Evolutionary conservation across 1,140 invertebrate species (phyloP).

Genomic region (Rhopalosiphum maidis): DNA sequence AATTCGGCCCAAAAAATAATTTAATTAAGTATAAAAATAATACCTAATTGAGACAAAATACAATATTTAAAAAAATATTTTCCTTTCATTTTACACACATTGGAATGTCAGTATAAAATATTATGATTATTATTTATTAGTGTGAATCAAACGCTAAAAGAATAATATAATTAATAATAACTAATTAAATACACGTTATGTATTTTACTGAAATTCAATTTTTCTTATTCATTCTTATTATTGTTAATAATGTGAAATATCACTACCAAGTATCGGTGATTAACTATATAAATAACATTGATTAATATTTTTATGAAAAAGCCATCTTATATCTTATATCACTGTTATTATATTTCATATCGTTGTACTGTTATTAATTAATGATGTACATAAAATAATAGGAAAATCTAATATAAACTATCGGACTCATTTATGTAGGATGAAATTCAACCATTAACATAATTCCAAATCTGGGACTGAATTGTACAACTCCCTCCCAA

Average conservation of each 20-base stretch:
- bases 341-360: neutral
- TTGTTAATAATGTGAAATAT: neutral
- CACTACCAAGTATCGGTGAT: neutral
- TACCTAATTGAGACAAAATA: neutral
- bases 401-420: neutral
- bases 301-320: neutral
- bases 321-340: neutral
- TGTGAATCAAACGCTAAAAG: neutral
- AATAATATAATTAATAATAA: no score
- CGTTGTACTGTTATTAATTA: neutral
- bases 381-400: neutral
- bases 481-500: neutral
- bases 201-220: neutral
- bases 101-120: neutral
- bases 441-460: neutral
- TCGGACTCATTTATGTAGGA: neutral
- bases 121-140: neutral
- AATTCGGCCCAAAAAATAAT: neutral
- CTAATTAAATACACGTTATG: neutral
- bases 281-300: neutral
- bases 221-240: neutral
- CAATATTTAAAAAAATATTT: neutral
- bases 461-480: neutral
- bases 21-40: no score
- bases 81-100: neutral